Conservation (phyloP, 2,888 invertebrate genomes). For the Spilosoma lubricipeda region DNA sequence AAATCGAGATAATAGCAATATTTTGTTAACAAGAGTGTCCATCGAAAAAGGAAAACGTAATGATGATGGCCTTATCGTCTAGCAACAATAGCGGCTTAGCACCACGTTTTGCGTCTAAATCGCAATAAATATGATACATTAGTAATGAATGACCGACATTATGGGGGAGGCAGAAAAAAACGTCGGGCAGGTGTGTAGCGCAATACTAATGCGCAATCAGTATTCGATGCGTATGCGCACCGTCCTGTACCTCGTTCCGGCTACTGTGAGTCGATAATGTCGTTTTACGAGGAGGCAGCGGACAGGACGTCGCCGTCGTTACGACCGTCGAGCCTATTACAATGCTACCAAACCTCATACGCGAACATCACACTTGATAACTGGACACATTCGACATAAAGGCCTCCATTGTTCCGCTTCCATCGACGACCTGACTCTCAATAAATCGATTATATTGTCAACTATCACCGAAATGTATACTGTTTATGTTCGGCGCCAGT, state of each 20-base stretch:
- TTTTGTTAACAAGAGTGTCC: slow-evolving; percentile 23
- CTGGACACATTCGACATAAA: slow-evolving; percentile 61
- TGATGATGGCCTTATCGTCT: slow-evolving; percentile 72
- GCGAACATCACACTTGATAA: slow-evolving; percentile 70
- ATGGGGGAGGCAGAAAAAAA: slow-evolving; percentile 84
- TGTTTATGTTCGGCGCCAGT: slow-evolving; percentile 36
- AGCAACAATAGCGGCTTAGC: slow-evolving; percentile 73
- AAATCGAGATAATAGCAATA: slow-evolving; percentile 37
- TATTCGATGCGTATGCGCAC: slow-evolving; percentile 81
- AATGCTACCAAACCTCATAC: slow-evolving; percentile 82
- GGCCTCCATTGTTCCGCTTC: slow-evolving; percentile 68
- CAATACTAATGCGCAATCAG: slow-evolving; percentile 85
- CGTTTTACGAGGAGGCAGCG: slow-evolving; percentile 84
- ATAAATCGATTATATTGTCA: slow-evolving; percentile 57
- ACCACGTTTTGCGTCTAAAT: slow-evolving; percentile 73
- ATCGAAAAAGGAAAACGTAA: slow-evolving; percentile 63
- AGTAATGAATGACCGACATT: slow-evolving; percentile 85
- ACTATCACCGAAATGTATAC: slow-evolving; percentile 71
- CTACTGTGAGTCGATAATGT: slow-evolving; percentile 86
- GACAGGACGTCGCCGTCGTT: slow-evolving; percentile 86
- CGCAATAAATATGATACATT: slow-evolving; percentile 84
- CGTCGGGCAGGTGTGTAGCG: slow-evolving; percentile 83
- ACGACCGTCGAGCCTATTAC: slow-evolving; percentile 83
- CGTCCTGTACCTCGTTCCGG: slow-evolving; percentile 87
- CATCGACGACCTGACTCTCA: slow-evolving; percentile 69